Base-by-base conservation (phyloP, 2,113 vertebrate genomes). In the Cynopterus brachyotis region DNA sequence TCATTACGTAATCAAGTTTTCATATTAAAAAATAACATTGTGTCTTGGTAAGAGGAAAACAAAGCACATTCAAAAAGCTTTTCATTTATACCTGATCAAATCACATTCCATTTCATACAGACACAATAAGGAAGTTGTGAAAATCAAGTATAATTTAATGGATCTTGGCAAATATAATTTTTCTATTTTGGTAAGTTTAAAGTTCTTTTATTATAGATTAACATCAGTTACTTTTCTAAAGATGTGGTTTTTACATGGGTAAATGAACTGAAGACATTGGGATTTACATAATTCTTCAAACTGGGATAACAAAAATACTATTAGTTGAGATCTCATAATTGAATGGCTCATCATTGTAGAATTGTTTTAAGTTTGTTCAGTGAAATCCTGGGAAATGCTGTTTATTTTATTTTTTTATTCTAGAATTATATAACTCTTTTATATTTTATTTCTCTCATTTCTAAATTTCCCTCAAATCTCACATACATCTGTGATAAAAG, bases 181-280 rank as follows among this genome's bases (percentile, higher is more conserved):
- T 88, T 79, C 32, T 11, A 78, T 2, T 59, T 32, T 94, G 16
- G 32, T 17, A 93, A 80, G 45, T 83, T 92, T 84, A 67, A 94
- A 90, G n/a, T 83, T 96, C 35, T 70, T 92, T 40, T 92, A 89
- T 55, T 60, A 45, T 12, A 91, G 26, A 89, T 92, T 47, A 76
- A 26, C 32, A 78, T 47, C 19, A 47, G 69, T 79, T 95, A 80
- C n/a, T 85, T 96, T 94, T 80, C 60, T 37, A 96, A 95, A 94
- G 40, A 95, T 30, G 7, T 69, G 24, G 42, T 57, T 20, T 94
- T 94, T 40, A 64, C 17, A 35, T 32, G 20, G 13, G 22, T 59
- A 59, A 96, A 83, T 62, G 9, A 30, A 28, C 32, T 70, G 24
- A 81, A 73, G 60, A 91, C 81, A 37, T 30, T 62, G 12, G 60